Evolutionary conservation across 2,113 vertebrate species (phyloP).

Genomic region (Agelaius phoeniceus): DNA sequence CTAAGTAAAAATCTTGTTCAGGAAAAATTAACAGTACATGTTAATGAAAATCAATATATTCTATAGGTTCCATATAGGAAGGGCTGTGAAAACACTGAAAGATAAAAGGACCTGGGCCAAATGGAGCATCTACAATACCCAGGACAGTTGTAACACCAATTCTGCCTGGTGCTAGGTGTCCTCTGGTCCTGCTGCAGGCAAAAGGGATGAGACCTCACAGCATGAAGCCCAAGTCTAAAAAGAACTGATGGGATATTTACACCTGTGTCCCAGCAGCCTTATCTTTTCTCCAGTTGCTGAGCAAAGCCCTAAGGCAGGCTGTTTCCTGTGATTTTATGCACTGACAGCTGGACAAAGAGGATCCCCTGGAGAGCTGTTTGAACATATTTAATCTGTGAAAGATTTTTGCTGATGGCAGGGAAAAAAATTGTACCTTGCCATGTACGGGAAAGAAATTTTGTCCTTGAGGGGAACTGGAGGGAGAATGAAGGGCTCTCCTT

Average conservation of each 20-base stretch:
- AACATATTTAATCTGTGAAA: background rate
- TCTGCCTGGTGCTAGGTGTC: background rate
- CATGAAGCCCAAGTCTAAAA: background rate
- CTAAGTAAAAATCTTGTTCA: background rate
- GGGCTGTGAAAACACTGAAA: background rate
- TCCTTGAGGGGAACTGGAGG: background rate
- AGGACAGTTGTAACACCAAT: background rate
- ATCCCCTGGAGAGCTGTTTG: background rate
- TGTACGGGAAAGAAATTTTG: background rate
- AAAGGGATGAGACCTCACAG: background rate
- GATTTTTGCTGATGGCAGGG: background rate
- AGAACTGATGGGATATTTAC: background rate
- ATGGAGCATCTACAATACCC: background rate
- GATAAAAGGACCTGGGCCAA: background rate
- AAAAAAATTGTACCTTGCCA: background rate
- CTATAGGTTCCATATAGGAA: background rate
- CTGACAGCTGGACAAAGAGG: background rate
- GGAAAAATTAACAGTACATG: background rate
- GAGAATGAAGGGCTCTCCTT: background rate
- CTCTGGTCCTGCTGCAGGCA: background rate
- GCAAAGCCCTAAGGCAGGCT: background rate
- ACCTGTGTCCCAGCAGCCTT: background rate
- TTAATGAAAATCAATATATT: background rate
- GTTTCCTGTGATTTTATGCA: constrained; percentile 13
- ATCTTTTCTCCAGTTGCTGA: background rate